Base-by-base conservation (phyloP, 2,888 invertebrate genomes). In the Tenthredo distinguenda region DNA sequence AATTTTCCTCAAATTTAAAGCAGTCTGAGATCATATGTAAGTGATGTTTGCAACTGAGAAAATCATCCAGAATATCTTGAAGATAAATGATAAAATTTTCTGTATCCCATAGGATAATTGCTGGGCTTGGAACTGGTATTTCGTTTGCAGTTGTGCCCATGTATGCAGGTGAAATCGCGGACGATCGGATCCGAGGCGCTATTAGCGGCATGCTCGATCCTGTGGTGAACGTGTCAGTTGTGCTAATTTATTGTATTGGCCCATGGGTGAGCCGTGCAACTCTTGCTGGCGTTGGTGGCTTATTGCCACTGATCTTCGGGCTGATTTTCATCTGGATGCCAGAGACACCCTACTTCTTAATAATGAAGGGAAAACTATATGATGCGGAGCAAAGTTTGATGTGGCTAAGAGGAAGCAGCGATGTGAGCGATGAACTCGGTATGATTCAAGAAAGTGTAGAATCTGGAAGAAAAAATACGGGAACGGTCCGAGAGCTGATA, bases 401-500 rank as follows among this genome's bases (percentile, higher is more conserved):
- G 81, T 89, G 87, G 72, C 83, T 93, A 4, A 88, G 92, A 65
- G 85, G 87, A 9, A 88, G 86, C 77, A 58, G 84, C 0, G 84
- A 92, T 68, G 91, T 93, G 2, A 88, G 89, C n/a, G 87, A 90
- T 10, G 93, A 93, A 86, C 72, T 93, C 37, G 31, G 74, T 1
- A 85, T 85, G 12, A 85, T 92, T n/a, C 87, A 87, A 18, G 76
- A 62, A 7, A 91, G 91, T 85, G 92, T 93, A 1, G 86, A 89
- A 21, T 86, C 91, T 18, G 92, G 92, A 85, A 90, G 91, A 86
- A 90, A 90, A 5, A 91, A 92, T 87, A 86, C 89, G 6, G 86
- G 86, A 68, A 82, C 81, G 15, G 12, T 86, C 15, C 86, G 68
- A 31, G 86, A 87, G 43, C 55, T 86, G 15, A 55, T 68, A 21